Evolutionary conservation across 2,113 vertebrate genomes (phyloP).

Genomic region (Picathartes gymnocephalus): DNA sequence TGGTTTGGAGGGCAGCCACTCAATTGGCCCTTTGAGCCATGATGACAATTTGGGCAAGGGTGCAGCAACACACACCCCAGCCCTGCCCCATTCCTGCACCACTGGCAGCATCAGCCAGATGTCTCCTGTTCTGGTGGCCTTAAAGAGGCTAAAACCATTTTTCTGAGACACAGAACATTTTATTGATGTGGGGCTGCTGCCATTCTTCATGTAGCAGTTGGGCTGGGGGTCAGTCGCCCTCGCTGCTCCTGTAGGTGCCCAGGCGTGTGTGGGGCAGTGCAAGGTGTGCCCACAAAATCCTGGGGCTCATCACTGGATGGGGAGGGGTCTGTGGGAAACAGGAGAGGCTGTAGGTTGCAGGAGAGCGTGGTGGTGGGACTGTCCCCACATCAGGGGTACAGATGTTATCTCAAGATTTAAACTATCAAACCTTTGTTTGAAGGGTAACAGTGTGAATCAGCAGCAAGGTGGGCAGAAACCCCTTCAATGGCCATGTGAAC

Average conservation of each 20-base stretch:
- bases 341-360: background rate
- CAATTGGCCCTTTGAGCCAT: background rate
- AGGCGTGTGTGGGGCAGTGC: background rate
- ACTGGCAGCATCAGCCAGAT: background rate
- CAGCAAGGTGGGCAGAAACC: background rate
- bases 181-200: rapidly evolving
- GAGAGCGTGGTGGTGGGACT: background rate
- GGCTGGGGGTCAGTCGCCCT: background rate
- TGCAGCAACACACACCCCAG: background rate
- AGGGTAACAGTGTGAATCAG: background rate
- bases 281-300: background rate
- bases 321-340: background rate
- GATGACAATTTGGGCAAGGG: background rate
- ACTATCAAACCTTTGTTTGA: background rate
- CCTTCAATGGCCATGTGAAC: background rate
- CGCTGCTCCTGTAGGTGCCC: background rate
- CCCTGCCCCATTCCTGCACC: background rate
- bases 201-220: rapidly evolving
- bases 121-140: background rate
- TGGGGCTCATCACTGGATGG: too few relatives aligned
- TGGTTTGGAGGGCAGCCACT: background rate
- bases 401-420: rapidly evolving
- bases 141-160: background rate
- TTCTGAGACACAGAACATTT: background rate
- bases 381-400: background rate